phyloP scores from a whole-genome alignment of 2,888 invertebrate genomes.

The Dryobotodes eremita region DNA sequence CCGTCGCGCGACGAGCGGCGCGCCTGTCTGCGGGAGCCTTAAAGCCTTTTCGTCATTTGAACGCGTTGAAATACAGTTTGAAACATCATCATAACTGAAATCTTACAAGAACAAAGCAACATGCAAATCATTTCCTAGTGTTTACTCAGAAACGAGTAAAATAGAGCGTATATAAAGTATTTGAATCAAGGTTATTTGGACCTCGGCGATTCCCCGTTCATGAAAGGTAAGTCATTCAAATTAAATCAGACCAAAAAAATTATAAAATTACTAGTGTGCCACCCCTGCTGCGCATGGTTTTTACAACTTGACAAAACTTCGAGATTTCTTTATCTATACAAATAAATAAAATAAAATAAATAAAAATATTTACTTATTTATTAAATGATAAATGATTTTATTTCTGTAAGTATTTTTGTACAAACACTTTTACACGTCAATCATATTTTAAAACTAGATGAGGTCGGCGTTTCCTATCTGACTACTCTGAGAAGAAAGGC shows the following conservation, averaged over 20 bases:
- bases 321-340: not conserved
- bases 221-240: constrained; percentile 6
- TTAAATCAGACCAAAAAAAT: not conserved
- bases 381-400: too few relatives aligned
- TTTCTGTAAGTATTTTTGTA: too few relatives aligned
- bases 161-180: constrained; percentile 32
- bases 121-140: constrained; percentile 64
- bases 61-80: not conserved
- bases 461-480: too few relatives aligned
- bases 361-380: too few relatives aligned
- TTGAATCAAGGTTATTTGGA: constrained; percentile 34
- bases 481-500: too few relatives aligned
- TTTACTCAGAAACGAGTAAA: constrained; percentile 37
- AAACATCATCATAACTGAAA: not conserved
- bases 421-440: too few relatives aligned
- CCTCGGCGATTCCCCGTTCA: constrained; percentile 9
- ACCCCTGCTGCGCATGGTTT: not conserved
- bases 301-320: not conserved
- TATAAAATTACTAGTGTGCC: not conserved
- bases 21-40: too few relatives aligned
- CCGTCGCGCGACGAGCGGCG: too few relatives aligned
- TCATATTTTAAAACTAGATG: too few relatives aligned
- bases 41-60: too few relatives aligned
- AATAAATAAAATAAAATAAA: too few relatives aligned
- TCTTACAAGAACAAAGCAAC: constrained; percentile 13